These are phyloP conservation scores for Rhopilema esculentum DNA, from an alignment of 30 jellyfish, hydroid and myxozoan genomes.

Conservation along the genomic window DNA sequence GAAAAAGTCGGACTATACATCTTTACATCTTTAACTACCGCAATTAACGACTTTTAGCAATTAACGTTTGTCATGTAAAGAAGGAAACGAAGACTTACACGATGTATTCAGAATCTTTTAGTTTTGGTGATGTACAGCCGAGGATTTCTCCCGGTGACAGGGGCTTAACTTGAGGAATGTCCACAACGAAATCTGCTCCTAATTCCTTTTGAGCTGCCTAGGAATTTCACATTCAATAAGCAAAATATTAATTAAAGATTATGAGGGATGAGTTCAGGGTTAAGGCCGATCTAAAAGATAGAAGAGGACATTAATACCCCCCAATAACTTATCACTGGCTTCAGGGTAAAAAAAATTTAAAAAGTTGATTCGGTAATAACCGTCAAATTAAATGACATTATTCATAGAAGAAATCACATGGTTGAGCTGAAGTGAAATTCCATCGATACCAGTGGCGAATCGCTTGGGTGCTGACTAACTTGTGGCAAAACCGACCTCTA, in stretches of 20 bases:
- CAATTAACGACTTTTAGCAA: too few species aligned
- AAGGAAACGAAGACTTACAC: conserved; percentile 63
- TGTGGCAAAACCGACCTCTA: not conserved
- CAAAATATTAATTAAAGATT: not conserved
- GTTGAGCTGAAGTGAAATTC: not conserved
- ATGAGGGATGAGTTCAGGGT: not conserved
- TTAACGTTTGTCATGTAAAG: too few species aligned
- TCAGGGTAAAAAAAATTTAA: not conserved
- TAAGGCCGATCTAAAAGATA: not conserved
- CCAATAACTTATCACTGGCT: not conserved
- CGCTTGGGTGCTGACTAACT: not conserved
- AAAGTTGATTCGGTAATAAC: not conserved
- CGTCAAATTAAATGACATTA: too few species aligned
- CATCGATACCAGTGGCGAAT: not conserved
- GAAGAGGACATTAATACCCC: not conserved
- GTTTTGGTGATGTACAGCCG: conserved; percentile 98
- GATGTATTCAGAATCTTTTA: conserved; percentile 72
- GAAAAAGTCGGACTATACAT: too few species aligned
- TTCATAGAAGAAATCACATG: not conserved
- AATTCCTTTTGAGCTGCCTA: conserved; percentile 84
- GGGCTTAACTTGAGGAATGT: conserved; percentile 97
- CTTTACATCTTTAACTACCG: too few species aligned
- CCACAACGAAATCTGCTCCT: conserved; percentile 38
- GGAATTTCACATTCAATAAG: not conserved
- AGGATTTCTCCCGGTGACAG: conserved; percentile 99